Evolutionary conservation across 1,140 invertebrate genomes (phyloP), one percentile per base, ranked within the genome.

Genomic region (Mycetomoellerius zeteki): DNA sequence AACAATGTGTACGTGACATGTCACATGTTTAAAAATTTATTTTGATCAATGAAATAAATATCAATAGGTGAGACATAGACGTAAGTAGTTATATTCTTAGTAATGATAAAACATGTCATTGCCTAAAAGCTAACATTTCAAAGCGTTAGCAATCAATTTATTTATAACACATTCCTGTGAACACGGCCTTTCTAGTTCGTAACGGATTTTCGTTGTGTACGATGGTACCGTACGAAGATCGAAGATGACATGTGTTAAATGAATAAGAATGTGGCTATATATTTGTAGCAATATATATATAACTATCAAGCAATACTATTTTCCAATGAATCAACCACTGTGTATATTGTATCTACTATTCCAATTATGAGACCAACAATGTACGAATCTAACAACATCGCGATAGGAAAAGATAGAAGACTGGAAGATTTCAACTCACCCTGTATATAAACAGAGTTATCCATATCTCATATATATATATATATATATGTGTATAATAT

Each of bases 371-470:
- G 10, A 84, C 58, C 64, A 86, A 89, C 50, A 65, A 21, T 76
- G 16, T 86, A 89, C 30, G 58, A 47, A 82, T 86, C 85, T 86
- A 90, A 86, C n/a, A 37, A 86, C 62, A 14, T 52, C 62, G 60
- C n/a, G n/a, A 54, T 56, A 75, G n/a, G 64, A 65, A 86, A 52
- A 47, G 8, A 86, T 76, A 58, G 16, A 72, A 67, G 33, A 80
- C 21, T 80, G 37, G 43, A 82, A 90, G 54, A 72, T 47, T 81
- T 89, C 33, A 77, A 90, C 85, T 90, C 85, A 89, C 77, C 88
- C 69, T 27, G 47, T 62, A 54, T 71, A 80, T 27, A 86, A 86
- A 89, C 64, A 82, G 27, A 88, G 80, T 81, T 86, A 89, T 89
- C 76, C 82, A 27, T 77, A 76, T 73, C 60, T 82, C 56, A 67